phyloP scores from a whole-genome alignment of 1,140 invertebrate genomes.

The Ceratoteleas bidentatus region DNA sequence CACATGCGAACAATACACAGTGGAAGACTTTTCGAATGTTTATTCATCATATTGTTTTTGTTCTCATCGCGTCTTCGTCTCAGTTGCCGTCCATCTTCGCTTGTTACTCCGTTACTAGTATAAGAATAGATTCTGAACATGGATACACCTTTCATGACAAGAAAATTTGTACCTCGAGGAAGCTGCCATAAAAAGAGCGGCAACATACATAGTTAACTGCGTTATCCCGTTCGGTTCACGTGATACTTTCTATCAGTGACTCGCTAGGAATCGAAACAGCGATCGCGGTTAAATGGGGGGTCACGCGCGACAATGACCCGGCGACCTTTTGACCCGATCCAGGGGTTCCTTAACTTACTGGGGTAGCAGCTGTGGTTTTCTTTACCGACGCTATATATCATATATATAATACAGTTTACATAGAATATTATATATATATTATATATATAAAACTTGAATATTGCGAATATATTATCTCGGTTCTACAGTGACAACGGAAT shows the following conservation, averaged over 20 bases:
- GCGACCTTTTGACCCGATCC: too few species aligned
- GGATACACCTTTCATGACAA: conserved; percentile 62
- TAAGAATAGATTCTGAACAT: conserved; percentile 75
- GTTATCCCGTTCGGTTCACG: conserved; percentile 9
- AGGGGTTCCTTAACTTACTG: too few species aligned
- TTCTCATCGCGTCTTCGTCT: too few species aligned
- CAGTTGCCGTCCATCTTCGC: too few species aligned
- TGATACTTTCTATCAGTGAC: conserved; percentile 55
- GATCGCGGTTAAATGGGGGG: conserved; percentile 37
- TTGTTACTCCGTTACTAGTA: conserved; percentile 69
- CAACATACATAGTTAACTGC: conserved; percentile 49
- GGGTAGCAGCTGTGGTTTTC: too few species aligned
- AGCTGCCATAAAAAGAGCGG: conserved; percentile 52
- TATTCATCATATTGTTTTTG: too few species aligned
- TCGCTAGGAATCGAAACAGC: conserved; percentile 50
- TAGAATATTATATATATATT: conserved; percentile 30
- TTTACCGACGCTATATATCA: too few species aligned
- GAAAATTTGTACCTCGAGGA: conserved; percentile 63
- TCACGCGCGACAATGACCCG: too few species aligned
- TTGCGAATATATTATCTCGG: conserved; percentile 30
- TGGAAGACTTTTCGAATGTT: conserved; percentile 67
- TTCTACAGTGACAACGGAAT: conserved; percentile 43
- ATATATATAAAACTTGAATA: conserved; percentile 52
- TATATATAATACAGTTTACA: too few species aligned
- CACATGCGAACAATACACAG: conserved; percentile 67